Conservation (phyloP, 1,140 invertebrate genomes). For the Drosophila novamexicana region DNA sequence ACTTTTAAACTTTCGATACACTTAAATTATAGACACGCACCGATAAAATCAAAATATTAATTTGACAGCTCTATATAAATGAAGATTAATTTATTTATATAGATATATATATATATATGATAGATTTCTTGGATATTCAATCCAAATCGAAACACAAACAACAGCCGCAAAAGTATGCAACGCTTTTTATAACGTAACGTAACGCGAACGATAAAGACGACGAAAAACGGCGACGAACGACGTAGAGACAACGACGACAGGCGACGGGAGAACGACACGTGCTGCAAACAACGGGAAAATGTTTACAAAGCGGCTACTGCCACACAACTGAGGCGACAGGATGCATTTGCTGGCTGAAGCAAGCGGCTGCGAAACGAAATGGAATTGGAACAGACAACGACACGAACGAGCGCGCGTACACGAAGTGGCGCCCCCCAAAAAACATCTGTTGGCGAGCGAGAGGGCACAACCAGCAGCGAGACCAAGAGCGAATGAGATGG, state of each 20-base stretch:
- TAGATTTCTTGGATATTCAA: conserved; percentile 7
- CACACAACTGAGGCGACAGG: conserved; percentile 75
- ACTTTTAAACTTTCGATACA: conserved; percentile 51
- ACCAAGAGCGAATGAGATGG: conserved; percentile 4
- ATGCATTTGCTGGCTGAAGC: conserved; percentile 50
- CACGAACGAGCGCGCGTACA: conserved; percentile 41
- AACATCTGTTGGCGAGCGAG: conserved; percentile 57
- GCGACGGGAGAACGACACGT: conserved; percentile 63
- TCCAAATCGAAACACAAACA: conserved; percentile 41
- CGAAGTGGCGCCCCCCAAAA: conserved; percentile 28
- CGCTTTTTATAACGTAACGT: conserved; percentile 41
- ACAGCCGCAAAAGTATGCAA: conserved; percentile 54
- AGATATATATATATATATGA: conserved; percentile 24
- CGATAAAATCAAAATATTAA: conserved; percentile 53
- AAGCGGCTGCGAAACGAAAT: conserved; percentile 58
- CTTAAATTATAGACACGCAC: conserved; percentile 67
- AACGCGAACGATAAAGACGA: conserved; percentile 57
- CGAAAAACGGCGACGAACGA: conserved; percentile 45
- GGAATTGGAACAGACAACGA: conserved; percentile 60
- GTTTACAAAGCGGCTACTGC: conserved; percentile 80
- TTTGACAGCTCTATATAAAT: conserved; percentile 29
- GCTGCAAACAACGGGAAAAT: conserved; percentile 64
- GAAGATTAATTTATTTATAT: conserved; percentile 23
- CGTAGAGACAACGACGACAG: conserved; percentile 54
- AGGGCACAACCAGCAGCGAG: conserved; percentile 17